Evolutionary conservation across 2,797 vertebrate genomes (phyloP).

Genomic region (Phrynocephalus vlangalii): DNA sequence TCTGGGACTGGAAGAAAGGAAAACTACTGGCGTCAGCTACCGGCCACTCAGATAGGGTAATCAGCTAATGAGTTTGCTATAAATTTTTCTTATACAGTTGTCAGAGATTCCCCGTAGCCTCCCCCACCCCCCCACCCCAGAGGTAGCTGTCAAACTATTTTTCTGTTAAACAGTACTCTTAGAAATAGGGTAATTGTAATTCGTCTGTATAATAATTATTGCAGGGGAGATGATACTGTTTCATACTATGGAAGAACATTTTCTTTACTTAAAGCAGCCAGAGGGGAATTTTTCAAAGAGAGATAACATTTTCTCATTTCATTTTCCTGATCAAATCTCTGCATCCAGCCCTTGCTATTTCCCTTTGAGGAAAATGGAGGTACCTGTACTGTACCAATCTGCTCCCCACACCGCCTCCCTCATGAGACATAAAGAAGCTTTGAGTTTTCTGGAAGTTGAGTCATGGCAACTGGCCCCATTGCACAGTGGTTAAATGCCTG

Average conservation of each 20-base stretch:
- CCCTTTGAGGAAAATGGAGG: too few relatives aligned
- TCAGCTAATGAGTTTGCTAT: constrained; percentile 20
- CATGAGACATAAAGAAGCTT: neutral
- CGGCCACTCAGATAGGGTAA: constrained; percentile 95
- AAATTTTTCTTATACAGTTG: constrained; percentile 31
- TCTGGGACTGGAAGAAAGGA: constrained; percentile 97
- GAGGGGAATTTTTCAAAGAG: neutral
- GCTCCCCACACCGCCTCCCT: neutral
- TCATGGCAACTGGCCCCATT: too few relatives aligned
- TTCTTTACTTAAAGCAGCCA: neutral
- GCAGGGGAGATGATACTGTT: neutral
- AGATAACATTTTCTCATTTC: neutral
- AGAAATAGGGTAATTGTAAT: neutral
- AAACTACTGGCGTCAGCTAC: constrained; percentile 91
- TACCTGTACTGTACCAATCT: neutral
- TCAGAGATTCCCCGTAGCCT: accelerated
- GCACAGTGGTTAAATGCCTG: too few relatives aligned
- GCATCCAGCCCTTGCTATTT: neutral
- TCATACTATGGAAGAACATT: neutral
- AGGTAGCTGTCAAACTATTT: neutral
- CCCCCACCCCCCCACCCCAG: neutral
- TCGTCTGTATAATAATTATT: constrained; percentile 14
- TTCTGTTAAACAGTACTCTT: neutral
- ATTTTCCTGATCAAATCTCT: neutral
- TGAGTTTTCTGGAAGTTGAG: neutral